Evolutionary conservation across 2,888 invertebrate genomes (phyloP).

Genomic region (Blastobasis adustella): DNA sequence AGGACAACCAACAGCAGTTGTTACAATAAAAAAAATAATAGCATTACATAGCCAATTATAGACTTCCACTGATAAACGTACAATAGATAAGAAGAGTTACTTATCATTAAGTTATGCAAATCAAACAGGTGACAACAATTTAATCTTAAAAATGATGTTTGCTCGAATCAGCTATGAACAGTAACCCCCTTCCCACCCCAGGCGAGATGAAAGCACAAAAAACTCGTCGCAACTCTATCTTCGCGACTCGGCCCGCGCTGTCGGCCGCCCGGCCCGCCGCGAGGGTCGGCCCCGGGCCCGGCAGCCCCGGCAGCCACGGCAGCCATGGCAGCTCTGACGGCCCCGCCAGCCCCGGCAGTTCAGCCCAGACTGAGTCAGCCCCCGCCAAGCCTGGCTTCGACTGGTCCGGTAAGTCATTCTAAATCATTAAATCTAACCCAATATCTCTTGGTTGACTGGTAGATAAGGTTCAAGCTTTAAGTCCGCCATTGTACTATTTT

Average conservation of each 20-base stretch:
- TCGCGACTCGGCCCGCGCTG: slow-evolving; percentile 18
- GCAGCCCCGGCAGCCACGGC: slow-evolving; percentile 22
- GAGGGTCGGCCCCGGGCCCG: slow-evolving; percentile 17
- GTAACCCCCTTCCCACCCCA: slow-evolving; percentile 24
- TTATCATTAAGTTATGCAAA: too few species aligned
- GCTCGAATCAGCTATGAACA: slow-evolving; percentile 19
- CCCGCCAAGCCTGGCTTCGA: not conserved
- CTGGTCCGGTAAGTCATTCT: not conserved
- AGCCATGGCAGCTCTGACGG: not conserved
- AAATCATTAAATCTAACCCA: not conserved
- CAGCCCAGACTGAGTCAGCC: not conserved
- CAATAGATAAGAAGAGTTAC: too few species aligned
- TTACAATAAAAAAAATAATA: too few species aligned
- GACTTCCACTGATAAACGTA: too few species aligned
- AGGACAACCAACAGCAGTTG: too few species aligned
- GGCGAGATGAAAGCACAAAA: slow-evolving; percentile 22
- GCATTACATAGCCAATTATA: too few species aligned
- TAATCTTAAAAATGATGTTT: too few species aligned
- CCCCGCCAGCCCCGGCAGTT: not conserved
- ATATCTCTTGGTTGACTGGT: too few species aligned
- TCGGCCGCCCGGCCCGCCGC: slow-evolving; percentile 19
- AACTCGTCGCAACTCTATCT: slow-evolving; percentile 17
- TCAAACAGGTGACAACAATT: too few species aligned
- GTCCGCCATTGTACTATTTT: not conserved
- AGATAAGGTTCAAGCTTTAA: too few species aligned